A percentile compares a stretch with the other conserved stretches of the same genome.
Evolutionary conservation across 2,888 invertebrate genomes (phyloP).

Genomic region (Autographa gamma): DNA sequence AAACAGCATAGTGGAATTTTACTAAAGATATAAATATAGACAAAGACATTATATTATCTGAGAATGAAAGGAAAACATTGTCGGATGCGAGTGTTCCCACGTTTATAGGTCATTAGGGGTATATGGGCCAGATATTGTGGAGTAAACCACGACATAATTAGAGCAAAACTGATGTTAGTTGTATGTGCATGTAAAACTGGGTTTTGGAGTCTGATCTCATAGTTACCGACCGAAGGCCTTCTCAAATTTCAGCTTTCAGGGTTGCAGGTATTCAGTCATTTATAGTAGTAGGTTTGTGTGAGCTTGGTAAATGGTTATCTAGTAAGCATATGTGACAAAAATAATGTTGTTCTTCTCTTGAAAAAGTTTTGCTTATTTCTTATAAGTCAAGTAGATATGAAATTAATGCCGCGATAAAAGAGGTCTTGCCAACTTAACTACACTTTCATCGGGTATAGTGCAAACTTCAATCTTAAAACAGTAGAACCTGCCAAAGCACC

Average conservation of each 20-base stretch:
- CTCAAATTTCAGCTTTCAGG: background rate
- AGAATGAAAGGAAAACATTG: conserved; percentile 32
- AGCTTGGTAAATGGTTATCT: too few species aligned
- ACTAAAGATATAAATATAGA: conserved; percentile 32
- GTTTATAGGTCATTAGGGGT: conserved; percentile 36
- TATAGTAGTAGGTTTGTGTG: too few species aligned
- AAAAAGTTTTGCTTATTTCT: too few species aligned
- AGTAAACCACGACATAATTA: background rate
- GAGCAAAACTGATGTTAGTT: background rate
- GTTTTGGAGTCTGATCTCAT: background rate
- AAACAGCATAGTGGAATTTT: conserved; percentile 34
- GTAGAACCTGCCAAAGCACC: background rate
- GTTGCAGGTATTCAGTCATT: background rate
- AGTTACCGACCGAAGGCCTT: background rate
- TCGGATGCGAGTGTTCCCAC: background rate
- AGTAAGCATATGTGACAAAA: too few species aligned
- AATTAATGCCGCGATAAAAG: too few species aligned
- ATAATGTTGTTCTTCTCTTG: too few species aligned
- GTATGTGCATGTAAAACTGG: background rate
- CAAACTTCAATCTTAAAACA: background rate
- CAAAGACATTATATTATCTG: conserved; percentile 29
- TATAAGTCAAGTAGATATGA: too few species aligned
- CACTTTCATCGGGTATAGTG: background rate
- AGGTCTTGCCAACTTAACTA: background rate
- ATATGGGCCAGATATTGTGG: conserved; percentile 8